Evolutionary conservation across 1,140 invertebrate genomes (phyloP), one percentile per base, ranked within the genome.

Genomic region (Pogonus chalceus): DNA sequence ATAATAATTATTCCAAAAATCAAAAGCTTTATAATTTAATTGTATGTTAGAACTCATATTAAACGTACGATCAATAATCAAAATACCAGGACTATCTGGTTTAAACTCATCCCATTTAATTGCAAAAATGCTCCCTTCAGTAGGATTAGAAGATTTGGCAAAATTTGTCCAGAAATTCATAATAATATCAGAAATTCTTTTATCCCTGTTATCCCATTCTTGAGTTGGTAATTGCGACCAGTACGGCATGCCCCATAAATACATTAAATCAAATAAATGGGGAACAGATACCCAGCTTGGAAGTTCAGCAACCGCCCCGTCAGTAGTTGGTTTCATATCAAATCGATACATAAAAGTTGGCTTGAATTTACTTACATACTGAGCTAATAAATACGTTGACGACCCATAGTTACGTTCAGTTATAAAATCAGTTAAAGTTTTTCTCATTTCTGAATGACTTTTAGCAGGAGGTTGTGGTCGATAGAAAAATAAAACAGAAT

Each of bases 1-100:
- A 66, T 86, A 89, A 62, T 87, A 87, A 31, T 86, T 78, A 61
- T 86, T 87, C 87, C 87, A 89, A 70, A 90, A 90, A 37, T 80
- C 78, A 56, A 88, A 76, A 7, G 83, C 79, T 62, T 83, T 85
- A 62, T 86, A 87, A 69, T 88, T 81, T 0, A 87, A 74, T 9
- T 69, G 75, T 1, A 67, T 71, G 1, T 77, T 61, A 52, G 81
- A 76, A 56, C 79, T 83, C 78, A 88, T 87, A 52, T 82, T 83
- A 56, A 87, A 83, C 56, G 78, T 85, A 48, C 79, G 77, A 60
- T 88, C 83, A 26, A 89, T 81, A 14, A 87, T 79, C 21, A 89
- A 71, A 57, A 84, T 76, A 0, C 79, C 76, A 1, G 84, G 84
- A 49, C 73, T 77, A 0, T 68, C 65, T 9, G 79, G 76, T 49